Evolutionary conservation across 2,888 invertebrate species (phyloP), one percentile per base, ranked within the genome.

Genomic region (Aporophyla lueneburgensis): DNA sequence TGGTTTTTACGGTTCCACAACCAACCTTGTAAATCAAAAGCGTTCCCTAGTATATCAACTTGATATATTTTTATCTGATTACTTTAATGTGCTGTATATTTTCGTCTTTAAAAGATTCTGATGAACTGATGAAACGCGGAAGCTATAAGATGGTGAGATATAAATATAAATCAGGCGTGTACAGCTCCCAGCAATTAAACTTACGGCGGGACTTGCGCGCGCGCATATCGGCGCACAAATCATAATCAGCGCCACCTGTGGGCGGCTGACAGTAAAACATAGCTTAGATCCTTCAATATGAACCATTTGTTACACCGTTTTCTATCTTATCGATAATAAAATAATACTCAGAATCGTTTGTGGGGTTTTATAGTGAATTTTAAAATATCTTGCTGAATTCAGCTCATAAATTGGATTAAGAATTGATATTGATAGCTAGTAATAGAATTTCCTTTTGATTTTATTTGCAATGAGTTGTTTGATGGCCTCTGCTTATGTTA

Each of bases 241-340:
- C 92, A 92, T 91, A 91, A 92, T 93, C 93, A 93, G 87, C 90
- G 90, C 91, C 93, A 93, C 90, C 92, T 92, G 91, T 93, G 91
- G 91, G 92, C 91, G 91, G 88, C 76, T 78, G 89, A 84, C 88
- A 85, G 84, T 78, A 84, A 88, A 86, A 88, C 85, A 88, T 88
- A 88, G 82, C 83, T 85, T 79, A 81, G 84, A 85, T 86, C 86
- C 84, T 84, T 88, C 81, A 86, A 86, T 85, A 78, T 56, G 56
- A 75, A 72, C 70, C 24, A 73, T 76, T 70, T 72, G 70, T 76
- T 78, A 68, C 46, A 54, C 58, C 9, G 68, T 80, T 75, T 69
- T 86, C 70, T 74, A 66, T 76, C 82, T 81, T 88, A 83, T 71
- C 19, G 2, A 12, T 46, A n/a, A 58, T 40, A 43, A 21, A 24